Evolutionary conservation across 2,113 vertebrate genomes (phyloP), one percentile per base, ranked within the genome.

Genomic region (Psephotus haematonotus): DNA sequence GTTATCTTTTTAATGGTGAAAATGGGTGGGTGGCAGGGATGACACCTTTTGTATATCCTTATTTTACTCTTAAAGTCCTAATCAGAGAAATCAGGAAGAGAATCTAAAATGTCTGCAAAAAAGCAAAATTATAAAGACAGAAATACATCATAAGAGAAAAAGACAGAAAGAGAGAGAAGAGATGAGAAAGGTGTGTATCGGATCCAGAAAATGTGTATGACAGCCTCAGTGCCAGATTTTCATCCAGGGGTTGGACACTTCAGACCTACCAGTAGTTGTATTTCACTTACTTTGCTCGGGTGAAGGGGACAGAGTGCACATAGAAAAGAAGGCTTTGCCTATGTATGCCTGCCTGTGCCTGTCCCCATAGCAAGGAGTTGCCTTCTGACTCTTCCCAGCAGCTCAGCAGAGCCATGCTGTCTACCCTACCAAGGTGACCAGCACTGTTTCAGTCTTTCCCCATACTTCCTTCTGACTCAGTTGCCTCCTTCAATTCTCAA

Each of bases 251-350:
- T 43, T 67, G 23, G 2, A 31, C 24, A 2, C 18, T 8, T 71
- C 69, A 57, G 19, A 43, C 2, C 35, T 33, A 20, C 35, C 22
- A 68, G 8, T 5, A 29, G 12, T 3, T 43, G 18, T 14, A 14
- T 62, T 77, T 76, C 52, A 37, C 23, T 55, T 27, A 19, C 6
- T 55, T 55, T 39, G 25, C 13, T n/a, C 28, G 14, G 11, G 14
- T 15, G 47, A 80, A 27, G 17, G 14, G 15, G 7, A 13, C 28
- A 65, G 27, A 60, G 39, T 7, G 2, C 6, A 18, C 0, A 0
- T 1, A 33, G 28, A 27, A 53, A 72, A 33, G 1, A 17, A 46
- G 12, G 4, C 9, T 95, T 69, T 55, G 63, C 7, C 8, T 25
- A 0, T 53, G 14, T 37, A n/a, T 35, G 7, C 37, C 35, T 33